Evolutionary conservation across 2,113 vertebrate genomes (phyloP).

Genomic region (Corapipo altera): DNA sequence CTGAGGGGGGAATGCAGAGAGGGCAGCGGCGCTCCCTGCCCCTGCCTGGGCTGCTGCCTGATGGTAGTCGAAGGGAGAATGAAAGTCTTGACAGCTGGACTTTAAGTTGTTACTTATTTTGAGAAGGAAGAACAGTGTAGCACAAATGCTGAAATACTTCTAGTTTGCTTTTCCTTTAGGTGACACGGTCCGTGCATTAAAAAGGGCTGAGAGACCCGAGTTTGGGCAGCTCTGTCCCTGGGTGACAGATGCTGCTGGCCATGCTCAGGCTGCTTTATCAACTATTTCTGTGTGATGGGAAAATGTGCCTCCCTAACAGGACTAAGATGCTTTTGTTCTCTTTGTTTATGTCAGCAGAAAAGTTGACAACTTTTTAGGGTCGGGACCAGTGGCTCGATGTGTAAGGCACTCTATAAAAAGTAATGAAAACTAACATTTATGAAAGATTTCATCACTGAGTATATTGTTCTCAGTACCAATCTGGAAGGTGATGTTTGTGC

Average conservation of each 20-base stretch:
- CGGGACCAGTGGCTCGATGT: fast-evolving
- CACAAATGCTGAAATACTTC: background rate
- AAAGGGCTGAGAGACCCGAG: background rate
- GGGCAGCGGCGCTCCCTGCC: fast-evolving
- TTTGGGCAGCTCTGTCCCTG: fast-evolving
- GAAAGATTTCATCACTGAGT: background rate
- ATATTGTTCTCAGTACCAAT: fast-evolving
- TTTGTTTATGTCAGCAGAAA: background rate
- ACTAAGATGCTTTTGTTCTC: background rate
- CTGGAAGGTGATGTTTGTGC: background rate
- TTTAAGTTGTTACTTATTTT: background rate
- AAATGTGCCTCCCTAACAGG: background rate
- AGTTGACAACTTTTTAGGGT: too few relatives aligned
- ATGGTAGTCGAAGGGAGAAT: background rate
- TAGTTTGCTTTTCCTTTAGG: background rate
- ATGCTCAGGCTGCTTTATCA: background rate
- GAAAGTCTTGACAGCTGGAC: background rate
- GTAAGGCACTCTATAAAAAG: background rate
- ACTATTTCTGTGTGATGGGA: background rate
- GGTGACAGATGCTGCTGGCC: background rate
- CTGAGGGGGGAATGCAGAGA: fast-evolving
- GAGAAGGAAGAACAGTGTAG: background rate
- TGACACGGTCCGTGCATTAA: fast-evolving
- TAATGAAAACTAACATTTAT: background rate
- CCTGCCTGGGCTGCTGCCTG: fast-evolving